Base-by-base conservation (phyloP, 2,888 invertebrate genomes). In the Phortica okadai region DNA sequence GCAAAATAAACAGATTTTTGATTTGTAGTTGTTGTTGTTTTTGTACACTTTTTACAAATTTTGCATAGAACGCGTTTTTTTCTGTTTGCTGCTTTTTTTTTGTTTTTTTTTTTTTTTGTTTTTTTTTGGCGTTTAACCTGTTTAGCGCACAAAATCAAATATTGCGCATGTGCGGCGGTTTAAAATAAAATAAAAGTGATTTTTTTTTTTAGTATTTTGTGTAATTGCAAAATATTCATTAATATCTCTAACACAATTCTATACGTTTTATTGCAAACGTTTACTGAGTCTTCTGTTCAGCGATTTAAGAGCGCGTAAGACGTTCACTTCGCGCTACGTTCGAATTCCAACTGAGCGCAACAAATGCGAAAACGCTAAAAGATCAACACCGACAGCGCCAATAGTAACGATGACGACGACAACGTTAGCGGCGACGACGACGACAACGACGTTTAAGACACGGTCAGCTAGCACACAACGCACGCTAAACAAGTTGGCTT, bases 51-150 rank as follows among this genome's bases (percentile, higher is more conserved):
- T 69, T 72, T 21, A 25, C 14, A 33, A 33, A 33, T 33, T 33
- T 33, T 41, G 54, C 14, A 70, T 50, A 70, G 70, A 70, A 70
- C 70, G 56, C 70, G 70, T 72, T 70, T 70, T 59, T 59, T 41
- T 66, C 41, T 41, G 11, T 50, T 50, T 50, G 50, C 50, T 14
- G 45, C 10, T 45, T 45, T 6, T 45, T 45, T 10, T 6, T 45
- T 45, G 8, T 50, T 50, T 50, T 50, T 8, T 3, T 11, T 50
- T 50, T 6, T 50, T 50, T 50, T 11, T 50, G 50, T 50, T 21
- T 2, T 50, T 54, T 72, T 7, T 70, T 21, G 7, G 7, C 33
- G 10, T 56, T 72, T 70, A 70, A 70, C 70, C 70, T 54, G 70
- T 72, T 72, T 72, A 1, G 62, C 16, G 16, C 8, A 8, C 25